phyloP scores from a whole-genome alignment of 2,113 vertebrate genomes.

The Nothoprocta pentlandii region DNA sequence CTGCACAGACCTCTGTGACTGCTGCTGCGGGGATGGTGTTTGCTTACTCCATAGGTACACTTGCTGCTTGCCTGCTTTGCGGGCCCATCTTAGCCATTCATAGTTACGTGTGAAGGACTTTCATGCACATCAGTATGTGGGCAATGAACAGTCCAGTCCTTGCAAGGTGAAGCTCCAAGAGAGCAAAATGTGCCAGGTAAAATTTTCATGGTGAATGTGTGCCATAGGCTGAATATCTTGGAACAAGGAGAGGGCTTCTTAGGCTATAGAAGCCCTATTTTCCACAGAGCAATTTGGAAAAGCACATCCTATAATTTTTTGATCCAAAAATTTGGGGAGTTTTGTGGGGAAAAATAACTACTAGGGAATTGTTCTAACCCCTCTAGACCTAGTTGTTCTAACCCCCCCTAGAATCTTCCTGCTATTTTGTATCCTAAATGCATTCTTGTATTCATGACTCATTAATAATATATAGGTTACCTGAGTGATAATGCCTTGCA shows the following conservation, averaged over 20 bases:
- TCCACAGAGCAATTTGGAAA: neutral
- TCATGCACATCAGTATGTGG: fast-evolving
- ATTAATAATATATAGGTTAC: neutral
- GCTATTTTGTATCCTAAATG: neutral
- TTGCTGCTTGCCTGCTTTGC: neutral
- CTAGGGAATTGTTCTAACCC: neutral
- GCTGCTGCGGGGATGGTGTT: fast-evolving
- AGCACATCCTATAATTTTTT: neutral
- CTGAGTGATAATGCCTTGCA: neutral
- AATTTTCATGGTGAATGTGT: neutral
- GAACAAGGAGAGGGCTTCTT: neutral
- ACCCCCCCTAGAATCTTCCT: neutral
- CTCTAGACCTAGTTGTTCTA: neutral
- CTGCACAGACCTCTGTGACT: neutral
- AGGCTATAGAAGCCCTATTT: neutral
- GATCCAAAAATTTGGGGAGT: neutral
- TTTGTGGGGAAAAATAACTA: neutral
- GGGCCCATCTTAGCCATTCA: neutral
- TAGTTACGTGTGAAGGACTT: neutral
- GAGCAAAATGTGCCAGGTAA: neutral
- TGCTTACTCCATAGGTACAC: neutral
- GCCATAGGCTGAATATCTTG: neutral
- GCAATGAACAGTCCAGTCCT: neutral
- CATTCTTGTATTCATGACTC: neutral
- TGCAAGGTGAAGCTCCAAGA: neutral